Percentiles rank a stretch among this genome's conserved stretches.
These are phyloP conservation scores for Laspeyria flexula DNA, from an alignment of 2,888 invertebrate genomes.

Conservation along the genomic window DNA sequence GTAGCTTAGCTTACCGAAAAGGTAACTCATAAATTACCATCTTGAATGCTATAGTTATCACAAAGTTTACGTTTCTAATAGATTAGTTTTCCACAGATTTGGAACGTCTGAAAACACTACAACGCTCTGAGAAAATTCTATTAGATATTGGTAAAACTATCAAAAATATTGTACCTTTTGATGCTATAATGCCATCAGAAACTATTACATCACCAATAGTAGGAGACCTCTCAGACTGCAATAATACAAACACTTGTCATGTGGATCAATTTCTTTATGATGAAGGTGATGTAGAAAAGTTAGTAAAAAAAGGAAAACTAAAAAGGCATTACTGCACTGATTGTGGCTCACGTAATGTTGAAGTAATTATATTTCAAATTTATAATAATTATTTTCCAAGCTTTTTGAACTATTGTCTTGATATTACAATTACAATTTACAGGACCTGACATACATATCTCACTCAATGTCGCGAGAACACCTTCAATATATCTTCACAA, in stretches of 20 bases:
- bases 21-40: conserved; percentile 46
- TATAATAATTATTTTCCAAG: no score
- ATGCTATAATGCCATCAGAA: conserved; percentile 73
- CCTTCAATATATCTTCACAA: conserved; percentile 87
- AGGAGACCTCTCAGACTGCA: conserved; percentile 84
- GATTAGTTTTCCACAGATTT: conserved; percentile 58
- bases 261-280: conserved; percentile 90
- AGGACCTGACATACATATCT: conserved; percentile 86
- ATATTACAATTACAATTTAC: no score
- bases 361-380: conserved; percentile 50
- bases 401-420: no score
- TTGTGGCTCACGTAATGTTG: conserved; percentile 69
- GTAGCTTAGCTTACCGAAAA: conserved; percentile 67
- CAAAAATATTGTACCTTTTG: conserved; percentile 70
- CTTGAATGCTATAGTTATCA: not conserved
- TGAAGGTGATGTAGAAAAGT: conserved; percentile 85
- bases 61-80: not conserved
- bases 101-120: conserved; percentile 55
- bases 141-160: conserved; percentile 67
- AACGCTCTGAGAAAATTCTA: conserved; percentile 59
- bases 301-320: conserved; percentile 67
- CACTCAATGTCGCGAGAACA: conserved; percentile 88
- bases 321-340: conserved; percentile 69
- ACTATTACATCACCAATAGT: conserved; percentile 69
- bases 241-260: conserved; percentile 83